Conservation (phyloP, 1,140 invertebrate genomes). For the Drosophila athabasca region DNA sequence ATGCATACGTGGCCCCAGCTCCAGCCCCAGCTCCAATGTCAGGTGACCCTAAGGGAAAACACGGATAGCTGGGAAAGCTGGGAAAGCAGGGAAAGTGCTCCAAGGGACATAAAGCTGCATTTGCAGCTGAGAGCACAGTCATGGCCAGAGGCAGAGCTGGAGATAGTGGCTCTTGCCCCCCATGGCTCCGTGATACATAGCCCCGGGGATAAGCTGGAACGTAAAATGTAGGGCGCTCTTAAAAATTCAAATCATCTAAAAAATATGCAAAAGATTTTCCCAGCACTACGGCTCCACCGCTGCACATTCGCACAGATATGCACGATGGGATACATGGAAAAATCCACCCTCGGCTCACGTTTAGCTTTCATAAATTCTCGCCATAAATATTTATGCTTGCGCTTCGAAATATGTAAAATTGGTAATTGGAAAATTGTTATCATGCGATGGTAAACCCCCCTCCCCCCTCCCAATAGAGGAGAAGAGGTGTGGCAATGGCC, state of each 20-base stretch:
- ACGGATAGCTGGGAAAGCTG: constrained; percentile 14
- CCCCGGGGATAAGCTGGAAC: constrained; percentile 59
- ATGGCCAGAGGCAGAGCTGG: constrained; percentile 10
- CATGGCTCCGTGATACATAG: constrained; percentile 63
- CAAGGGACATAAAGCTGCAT: constrained; percentile 7
- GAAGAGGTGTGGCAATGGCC: neutral
- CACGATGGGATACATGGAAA: neutral
- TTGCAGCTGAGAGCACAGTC: constrained; percentile 5
- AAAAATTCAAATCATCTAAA: constrained; percentile 78
- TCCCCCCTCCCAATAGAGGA: too few species aligned
- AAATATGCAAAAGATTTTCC: constrained; percentile 68
- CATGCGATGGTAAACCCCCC: constrained; percentile 43
- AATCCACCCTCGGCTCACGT: constrained; percentile 53
- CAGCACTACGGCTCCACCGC: neutral
- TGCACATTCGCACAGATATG: constrained; percentile 20
- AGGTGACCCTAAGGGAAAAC: constrained; percentile 30
- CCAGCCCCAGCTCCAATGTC: constrained; percentile 37
- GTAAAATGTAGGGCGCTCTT: constrained; percentile 66
- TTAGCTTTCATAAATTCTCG: constrained; percentile 80
- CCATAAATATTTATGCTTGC: constrained; percentile 76
- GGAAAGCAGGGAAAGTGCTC: constrained; percentile 40
- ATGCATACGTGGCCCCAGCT: constrained; percentile 28
- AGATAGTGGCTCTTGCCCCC: constrained; percentile 6
- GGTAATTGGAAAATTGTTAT: constrained; percentile 81
- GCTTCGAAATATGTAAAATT: constrained; percentile 77